Conservation (phyloP, 2,113 vertebrate species). For the Copsychus sechellarum region DNA sequence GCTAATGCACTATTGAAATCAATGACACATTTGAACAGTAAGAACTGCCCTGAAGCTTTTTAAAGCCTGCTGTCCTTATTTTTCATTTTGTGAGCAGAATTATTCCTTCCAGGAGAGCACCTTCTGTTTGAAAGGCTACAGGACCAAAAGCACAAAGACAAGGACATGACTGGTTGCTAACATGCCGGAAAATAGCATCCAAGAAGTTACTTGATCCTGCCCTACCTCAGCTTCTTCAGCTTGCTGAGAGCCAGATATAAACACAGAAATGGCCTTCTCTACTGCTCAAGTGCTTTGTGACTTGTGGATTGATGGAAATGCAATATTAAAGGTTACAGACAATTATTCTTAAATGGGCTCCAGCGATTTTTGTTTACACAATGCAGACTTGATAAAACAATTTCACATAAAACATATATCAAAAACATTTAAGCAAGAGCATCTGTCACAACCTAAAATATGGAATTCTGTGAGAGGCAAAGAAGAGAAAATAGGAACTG, state of each 20-base stretch:
- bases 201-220: not conserved
- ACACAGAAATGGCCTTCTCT: not conserved
- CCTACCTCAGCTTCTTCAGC: not conserved
- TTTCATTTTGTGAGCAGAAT: not conserved
- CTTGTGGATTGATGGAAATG: not conserved
- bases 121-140: not conserved
- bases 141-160: not conserved
- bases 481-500: not conserved
- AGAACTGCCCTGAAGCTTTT: constrained; percentile 45
- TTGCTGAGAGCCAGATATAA: not conserved
- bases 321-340: not conserved
- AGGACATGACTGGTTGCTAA: not conserved
- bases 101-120: not conserved
- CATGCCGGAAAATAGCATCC: not conserved
- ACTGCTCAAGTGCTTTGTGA: fast-evolving
- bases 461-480: not conserved
- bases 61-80: constrained; percentile 32
- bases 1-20: constrained; percentile 41
- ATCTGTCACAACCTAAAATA: not conserved
- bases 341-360: not conserved
- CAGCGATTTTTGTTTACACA: not conserved
- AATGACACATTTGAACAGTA: constrained; percentile 43
- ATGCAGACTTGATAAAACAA: not conserved
- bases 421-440: not conserved
- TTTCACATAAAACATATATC: not conserved